A percentile compares a stretch with the other conserved stretches of the same genome.
Evolutionary conservation across 2,888 invertebrate species (phyloP).

Genomic region (Odiellus spinosus): DNA sequence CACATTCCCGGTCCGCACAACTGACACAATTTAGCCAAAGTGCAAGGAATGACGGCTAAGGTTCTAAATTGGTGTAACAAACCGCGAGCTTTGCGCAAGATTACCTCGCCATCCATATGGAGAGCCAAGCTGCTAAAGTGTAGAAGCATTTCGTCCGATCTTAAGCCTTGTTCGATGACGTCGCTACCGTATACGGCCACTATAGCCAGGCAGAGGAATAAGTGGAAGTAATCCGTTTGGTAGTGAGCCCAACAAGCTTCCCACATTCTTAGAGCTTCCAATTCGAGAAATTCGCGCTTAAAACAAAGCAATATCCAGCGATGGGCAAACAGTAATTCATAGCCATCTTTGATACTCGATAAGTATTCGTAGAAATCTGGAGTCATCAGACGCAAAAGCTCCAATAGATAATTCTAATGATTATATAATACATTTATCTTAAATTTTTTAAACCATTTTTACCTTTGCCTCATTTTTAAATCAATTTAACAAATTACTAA

Average conservation of each 20-base stretch:
- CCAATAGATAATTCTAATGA: conserved; percentile 55
- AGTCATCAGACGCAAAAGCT: conserved; percentile 70
- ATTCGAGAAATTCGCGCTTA: conserved; percentile 77
- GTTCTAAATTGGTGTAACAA: conserved; percentile 79
- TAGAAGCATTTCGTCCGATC: conserved; percentile 84
- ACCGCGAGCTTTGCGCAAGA: conserved; percentile 74
- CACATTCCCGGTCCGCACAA: conserved; percentile 84
- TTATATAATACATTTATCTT: conserved; percentile 3
- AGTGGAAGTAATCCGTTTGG: conserved; percentile 86
- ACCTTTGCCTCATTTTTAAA: too few species aligned
- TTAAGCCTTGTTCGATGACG: conserved; percentile 75
- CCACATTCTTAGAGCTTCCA: conserved; percentile 79
- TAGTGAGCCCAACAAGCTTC: conserved; percentile 96
- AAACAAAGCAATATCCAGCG: conserved; percentile 90
- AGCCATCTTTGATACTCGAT: conserved; percentile 63
- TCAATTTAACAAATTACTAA: too few species aligned
- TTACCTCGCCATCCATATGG: conserved; percentile 89
- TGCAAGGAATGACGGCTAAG: conserved; percentile 70
- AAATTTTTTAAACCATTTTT: neutral
- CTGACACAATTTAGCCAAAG: conserved; percentile 68
- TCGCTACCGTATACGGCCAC: conserved; percentile 70
- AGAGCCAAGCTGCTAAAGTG: conserved; percentile 90
- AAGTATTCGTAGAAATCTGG: conserved; percentile 80
- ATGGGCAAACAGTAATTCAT: conserved; percentile 82
- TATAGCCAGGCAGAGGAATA: conserved; percentile 84